phyloP scores from a whole-genome alignment of 2,888 invertebrate species.

The Noctua comes region DNA sequence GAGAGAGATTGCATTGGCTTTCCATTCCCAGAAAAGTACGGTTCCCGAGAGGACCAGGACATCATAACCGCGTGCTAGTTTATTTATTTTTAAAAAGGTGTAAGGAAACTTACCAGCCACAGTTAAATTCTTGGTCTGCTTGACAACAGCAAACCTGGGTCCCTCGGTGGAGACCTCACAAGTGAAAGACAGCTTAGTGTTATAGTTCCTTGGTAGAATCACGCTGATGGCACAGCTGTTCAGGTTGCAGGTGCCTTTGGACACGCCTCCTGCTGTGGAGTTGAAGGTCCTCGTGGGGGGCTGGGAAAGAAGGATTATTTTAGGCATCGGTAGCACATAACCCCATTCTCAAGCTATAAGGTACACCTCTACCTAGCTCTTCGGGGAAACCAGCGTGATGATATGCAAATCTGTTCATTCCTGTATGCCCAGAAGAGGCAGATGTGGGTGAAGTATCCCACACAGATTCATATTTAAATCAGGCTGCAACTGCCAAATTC shows the following conservation, averaged over 20 bases:
- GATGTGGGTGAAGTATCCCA: not conserved
- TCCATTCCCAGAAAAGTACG: not conserved
- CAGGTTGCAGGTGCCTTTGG: slow-evolving; percentile 78
- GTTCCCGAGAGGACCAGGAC: not conserved
- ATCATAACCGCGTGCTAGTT: not conserved
- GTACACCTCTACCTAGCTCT: not conserved
- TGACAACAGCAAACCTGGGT: slow-evolving; percentile 86
- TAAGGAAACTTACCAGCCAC: slow-evolving; percentile 80
- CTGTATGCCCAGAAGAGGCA: not conserved
- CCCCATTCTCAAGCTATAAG: not conserved
- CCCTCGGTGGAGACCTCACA: slow-evolving; percentile 88
- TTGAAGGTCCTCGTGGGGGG: slow-evolving; percentile 85
- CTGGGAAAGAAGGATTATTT: slow-evolving; percentile 66
- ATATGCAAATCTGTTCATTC: too few species aligned
- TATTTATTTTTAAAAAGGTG: not conserved
- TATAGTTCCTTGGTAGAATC: slow-evolving; percentile 79
- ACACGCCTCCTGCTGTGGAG: slow-evolving; percentile 78
- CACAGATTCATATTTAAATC: not conserved
- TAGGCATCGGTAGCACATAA: not conserved
- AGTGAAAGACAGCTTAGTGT: slow-evolving; percentile 82
- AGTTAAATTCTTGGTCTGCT: slow-evolving; percentile 85
- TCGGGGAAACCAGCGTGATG: too few species aligned
- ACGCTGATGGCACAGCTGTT: slow-evolving; percentile 84
- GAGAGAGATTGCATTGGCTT: not conserved
- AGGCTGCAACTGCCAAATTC: not conserved